A percentile compares a stretch with the other conserved stretches of the same genome.
Evolutionary conservation across 1,140 invertebrate genomes (phyloP).

Genomic region (Drosophila repletoides): DNA sequence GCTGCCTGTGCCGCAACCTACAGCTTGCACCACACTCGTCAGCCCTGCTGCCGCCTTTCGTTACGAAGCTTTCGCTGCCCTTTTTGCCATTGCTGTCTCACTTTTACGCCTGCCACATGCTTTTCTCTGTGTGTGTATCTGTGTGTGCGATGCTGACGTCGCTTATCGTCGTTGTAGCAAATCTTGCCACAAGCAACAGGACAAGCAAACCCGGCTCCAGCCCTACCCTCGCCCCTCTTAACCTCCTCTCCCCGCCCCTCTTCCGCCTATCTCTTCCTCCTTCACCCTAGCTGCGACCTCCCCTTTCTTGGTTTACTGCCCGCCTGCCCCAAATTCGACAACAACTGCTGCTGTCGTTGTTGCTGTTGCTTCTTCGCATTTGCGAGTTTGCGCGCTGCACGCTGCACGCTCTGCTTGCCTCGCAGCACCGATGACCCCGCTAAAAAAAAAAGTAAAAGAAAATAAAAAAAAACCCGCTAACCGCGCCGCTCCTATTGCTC

Average conservation of each 20-base stretch:
- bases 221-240: neutral
- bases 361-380: constrained; percentile 31
- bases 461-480: too few relatives aligned
- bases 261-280: too few relatives aligned
- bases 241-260: too few relatives aligned
- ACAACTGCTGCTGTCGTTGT: constrained; percentile 22
- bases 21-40: constrained; percentile 4
- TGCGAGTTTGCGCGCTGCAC: constrained; percentile 60
- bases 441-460: too few relatives aligned
- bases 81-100: constrained; percentile 43
- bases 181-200: constrained; percentile 75
- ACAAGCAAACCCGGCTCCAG: constrained; percentile 17
- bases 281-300: too few relatives aligned
- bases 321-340: constrained; percentile 40
- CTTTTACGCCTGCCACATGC: constrained; percentile 24
- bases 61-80: constrained; percentile 53
- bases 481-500: neutral
- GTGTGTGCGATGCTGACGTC: constrained; percentile 52
- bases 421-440: neutral
- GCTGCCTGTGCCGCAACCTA: neutral
- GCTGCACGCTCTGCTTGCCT: neutral
- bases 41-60: constrained; percentile 4
- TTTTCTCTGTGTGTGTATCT: constrained; percentile 11
- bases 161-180: constrained; percentile 30
- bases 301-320: too few relatives aligned